Base-by-base conservation (phyloP, 1,140 invertebrate species). In the Drosophila takahashii region DNA sequence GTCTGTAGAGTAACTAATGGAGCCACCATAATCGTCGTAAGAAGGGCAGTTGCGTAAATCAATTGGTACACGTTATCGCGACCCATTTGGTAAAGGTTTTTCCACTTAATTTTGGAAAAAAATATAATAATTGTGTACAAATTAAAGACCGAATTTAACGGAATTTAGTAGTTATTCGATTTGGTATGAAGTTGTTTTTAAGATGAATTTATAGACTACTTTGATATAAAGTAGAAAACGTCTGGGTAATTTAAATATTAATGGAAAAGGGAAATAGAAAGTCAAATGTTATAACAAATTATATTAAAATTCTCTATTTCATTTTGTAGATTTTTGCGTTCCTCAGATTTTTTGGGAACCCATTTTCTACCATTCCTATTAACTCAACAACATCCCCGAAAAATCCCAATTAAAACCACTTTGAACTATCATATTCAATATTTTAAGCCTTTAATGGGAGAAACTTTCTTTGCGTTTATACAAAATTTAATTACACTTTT, bases 361-460 rank as follows among this genome's bases (percentile, higher is more conserved):
- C n/a, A n/a, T n/a, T n/a, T n/a, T n/a, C n/a, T n/a, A n/a, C n/a
- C 29, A 9, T 32, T 32, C 29, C 2, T 32, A 8, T 2, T 32
- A 32, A 32, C 8, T 37, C 36, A 5, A 3, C 0, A 37, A 13
- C 13, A n/a, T 45, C 6, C 6, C 16, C 16, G 9, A 2, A 5
- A 44, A 44, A 45, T 13, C 5, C 5, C 9, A 0, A 8, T 3
- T n/a, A n/a, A 22, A 18, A 36, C 10, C 42, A 9, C 32, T 44
- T 29, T 62, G 37, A 41, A 53, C 59, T 48, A 27, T 57, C 47
- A 71, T 76, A 79, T 79, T 86, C 50, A 70, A 81, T 85, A 87
- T 75, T 87, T 39, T 87, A 81, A 81, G 78, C 78, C 73, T 87
- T 87, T 87, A 77, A 85, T 86, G 76, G 47, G 53, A 65, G 73